Evolutionary conservation across 1,140 invertebrate genomes (phyloP).

Genomic region (Aporrectodea caliginosa): DNA sequence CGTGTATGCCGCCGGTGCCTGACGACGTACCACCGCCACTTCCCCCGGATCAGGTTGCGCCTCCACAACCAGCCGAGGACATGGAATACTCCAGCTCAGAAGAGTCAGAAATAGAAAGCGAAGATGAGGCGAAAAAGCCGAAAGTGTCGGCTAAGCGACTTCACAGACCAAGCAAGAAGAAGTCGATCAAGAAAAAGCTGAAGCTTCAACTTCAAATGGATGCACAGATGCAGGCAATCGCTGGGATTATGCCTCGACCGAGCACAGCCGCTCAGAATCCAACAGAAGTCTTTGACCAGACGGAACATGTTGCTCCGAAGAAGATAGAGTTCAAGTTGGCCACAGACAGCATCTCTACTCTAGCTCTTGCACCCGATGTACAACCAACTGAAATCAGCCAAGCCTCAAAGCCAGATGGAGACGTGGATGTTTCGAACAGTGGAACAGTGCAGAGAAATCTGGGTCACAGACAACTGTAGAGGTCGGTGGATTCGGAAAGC

Average conservation of each 20-base stretch:
- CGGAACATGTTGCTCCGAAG: conserved; percentile 40
- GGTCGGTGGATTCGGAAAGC: conserved; percentile 37
- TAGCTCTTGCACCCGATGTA: conserved; percentile 15
- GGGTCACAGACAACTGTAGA: no score
- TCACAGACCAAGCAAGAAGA: not conserved
- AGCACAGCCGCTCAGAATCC: conserved; percentile 40
- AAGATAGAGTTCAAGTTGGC: conserved; percentile 66
- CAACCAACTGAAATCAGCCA: conserved; percentile 13
- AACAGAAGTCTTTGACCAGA: conserved; percentile 44
- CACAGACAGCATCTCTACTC: conserved; percentile 37
- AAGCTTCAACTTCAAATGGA: conserved; percentile 17
- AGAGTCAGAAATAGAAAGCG: conserved; percentile 79
- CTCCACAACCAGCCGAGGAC: conserved; percentile 27
- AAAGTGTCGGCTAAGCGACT: not conserved
- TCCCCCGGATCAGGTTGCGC: conserved; percentile 19
- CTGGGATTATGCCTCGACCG: conserved; percentile 7
- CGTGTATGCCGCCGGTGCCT: conserved; percentile 41
- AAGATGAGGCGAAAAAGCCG: conserved; percentile 41
- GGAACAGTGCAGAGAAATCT: conserved; percentile 30
- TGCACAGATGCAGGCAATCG: conserved; percentile 16
- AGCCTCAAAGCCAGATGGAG: no score
- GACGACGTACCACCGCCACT: conserved; percentile 20
- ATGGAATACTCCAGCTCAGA: conserved; percentile 48
- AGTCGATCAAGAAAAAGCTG: not conserved
- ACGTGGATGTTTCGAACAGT: conserved; percentile 37